Evolutionary conservation across 2,888 invertebrate species (phyloP).

Genomic region (Rhamnusium bicolor): DNA sequence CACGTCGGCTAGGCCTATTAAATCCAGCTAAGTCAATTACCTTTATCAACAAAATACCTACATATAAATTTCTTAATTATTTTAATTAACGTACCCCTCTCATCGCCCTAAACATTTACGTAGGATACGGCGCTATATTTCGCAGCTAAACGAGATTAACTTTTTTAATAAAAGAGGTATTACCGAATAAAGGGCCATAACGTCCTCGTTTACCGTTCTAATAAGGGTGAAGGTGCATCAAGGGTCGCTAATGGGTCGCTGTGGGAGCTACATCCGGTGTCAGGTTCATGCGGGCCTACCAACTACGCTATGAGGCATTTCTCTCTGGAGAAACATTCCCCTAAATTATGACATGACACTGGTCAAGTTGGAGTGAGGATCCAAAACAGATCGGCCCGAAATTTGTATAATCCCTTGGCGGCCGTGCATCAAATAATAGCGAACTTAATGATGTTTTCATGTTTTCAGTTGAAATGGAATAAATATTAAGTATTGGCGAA

Average conservation of each 20-base stretch:
- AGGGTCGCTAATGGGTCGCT: slow-evolving; percentile 41
- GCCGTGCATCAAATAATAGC: slow-evolving; percentile 20
- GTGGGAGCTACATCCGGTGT: slow-evolving; percentile 42
- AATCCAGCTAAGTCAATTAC: neutral
- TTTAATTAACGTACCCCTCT: neutral
- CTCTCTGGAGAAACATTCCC: slow-evolving; percentile 46
- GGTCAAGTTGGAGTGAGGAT: slow-evolving; percentile 44
- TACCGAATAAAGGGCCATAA: slow-evolving; percentile 7
- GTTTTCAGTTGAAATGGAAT: neutral
- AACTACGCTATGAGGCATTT: slow-evolving; percentile 41
- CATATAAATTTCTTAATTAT: neutral
- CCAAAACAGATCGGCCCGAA: slow-evolving; percentile 22
- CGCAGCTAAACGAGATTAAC: slow-evolving; percentile 30
- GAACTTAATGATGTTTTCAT: slow-evolving; percentile 17
- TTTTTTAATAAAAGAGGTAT: slow-evolving; percentile 41
- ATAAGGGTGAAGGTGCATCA: slow-evolving; percentile 24
- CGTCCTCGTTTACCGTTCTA: slow-evolving; percentile 13
- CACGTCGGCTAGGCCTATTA: neutral
- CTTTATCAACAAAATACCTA: neutral
- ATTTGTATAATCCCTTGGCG: slow-evolving; percentile 28
- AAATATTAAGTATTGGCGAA: neutral
- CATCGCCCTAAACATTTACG: neutral
- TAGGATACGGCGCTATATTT: slow-evolving; percentile 14
- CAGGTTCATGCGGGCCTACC: slow-evolving; percentile 37
- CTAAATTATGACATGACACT: slow-evolving; percentile 49